Evolutionary conservation across 2,113 vertebrate species (phyloP), one percentile per base, ranked within the genome.

Genomic region (Malurus alboscapulatus): DNA sequence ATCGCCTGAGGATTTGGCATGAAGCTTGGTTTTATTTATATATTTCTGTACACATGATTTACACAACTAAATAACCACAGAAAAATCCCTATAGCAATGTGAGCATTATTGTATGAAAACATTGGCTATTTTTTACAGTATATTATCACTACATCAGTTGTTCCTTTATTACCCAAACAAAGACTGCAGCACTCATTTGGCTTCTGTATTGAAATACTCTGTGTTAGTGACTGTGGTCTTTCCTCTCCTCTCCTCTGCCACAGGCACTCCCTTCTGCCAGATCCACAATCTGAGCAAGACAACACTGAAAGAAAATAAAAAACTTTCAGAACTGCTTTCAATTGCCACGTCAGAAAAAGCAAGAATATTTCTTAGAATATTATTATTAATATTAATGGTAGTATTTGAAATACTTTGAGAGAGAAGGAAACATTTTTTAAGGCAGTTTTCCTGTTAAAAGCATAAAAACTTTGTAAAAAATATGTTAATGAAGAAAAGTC

Each of bases 151-250:
- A 47, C 50, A 38, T 87, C 71, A 75, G 36, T 88, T 91, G 53
- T 61, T 95, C 81, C 14, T 92, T 94, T 96, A 61, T 84, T 73
- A 62, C 12, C 7, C 45, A 66, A 50, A 92, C 78, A 96, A 87
- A 92, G 58, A 38, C 67, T 79, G 54, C 34, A 73, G 73, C 34
- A 76, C 30, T 87, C 34, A 68, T 68, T 91, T 84, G 54, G 80
- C 54, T 92, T 89, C 72, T 69, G 9, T 62, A 80, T 89, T 84
- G 76, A 92, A 94, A 78, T 72, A 68, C 26, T 73, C 16, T 45
- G 3, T 54, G 59, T 26, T 78, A 61, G 65, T 69, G 45, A 48
- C 58, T 58, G 38, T 63, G 27, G 34, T 69, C 67, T 92, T 82
- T 67, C 71, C 61, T 92, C 26, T 86, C 38, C 19, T 82, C 26